Percentiles rank a stretch among this genome's conserved stretches.
Conservation (phyloP, 2,797 vertebrate genomes). For the Coendou prehensilis region DNA sequence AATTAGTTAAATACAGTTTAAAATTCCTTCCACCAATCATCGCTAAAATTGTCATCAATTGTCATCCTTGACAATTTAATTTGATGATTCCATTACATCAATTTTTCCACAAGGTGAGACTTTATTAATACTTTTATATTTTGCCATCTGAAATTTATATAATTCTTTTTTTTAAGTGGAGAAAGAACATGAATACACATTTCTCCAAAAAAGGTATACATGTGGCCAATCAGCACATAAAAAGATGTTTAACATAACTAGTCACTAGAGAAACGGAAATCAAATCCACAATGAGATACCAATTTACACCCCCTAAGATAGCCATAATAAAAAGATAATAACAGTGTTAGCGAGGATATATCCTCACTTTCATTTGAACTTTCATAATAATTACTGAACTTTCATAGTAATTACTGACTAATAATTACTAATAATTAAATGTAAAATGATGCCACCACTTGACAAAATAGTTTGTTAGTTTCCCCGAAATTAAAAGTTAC, state of each 20-base stretch:
- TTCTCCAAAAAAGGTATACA: conserved; percentile 21
- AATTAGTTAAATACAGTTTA: conserved; percentile 4
- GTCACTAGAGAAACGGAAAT: conserved; percentile 34
- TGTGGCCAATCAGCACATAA: background rate
- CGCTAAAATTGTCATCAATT: conserved; percentile 17
- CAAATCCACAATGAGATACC: background rate
- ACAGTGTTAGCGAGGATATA: background rate
- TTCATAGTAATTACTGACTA: background rate
- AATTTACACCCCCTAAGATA: background rate
- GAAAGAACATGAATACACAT: background rate
- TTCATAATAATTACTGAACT: background rate
- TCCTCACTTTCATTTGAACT: background rate
- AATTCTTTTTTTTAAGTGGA: conserved; percentile 12
- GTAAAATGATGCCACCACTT: background rate
- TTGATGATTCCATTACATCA: background rate
- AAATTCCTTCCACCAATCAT: conserved; percentile 16
- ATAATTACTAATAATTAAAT: background rate
- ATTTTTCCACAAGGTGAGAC: background rate
- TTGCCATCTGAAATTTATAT: background rate
- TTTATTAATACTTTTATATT: conserved; percentile 40
- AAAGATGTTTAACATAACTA: background rate
- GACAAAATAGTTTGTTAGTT: background rate
- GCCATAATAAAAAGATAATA: conserved; percentile 11
- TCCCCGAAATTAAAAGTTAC: background rate
- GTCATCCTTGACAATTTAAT: conserved; percentile 2